Percentiles rank a stretch among this genome's conserved stretches.
These are phyloP conservation scores for Catamblyrhynchus diadema DNA, from an alignment of 2,797 vertebrate genomes.

Conservation along the genomic window DNA sequence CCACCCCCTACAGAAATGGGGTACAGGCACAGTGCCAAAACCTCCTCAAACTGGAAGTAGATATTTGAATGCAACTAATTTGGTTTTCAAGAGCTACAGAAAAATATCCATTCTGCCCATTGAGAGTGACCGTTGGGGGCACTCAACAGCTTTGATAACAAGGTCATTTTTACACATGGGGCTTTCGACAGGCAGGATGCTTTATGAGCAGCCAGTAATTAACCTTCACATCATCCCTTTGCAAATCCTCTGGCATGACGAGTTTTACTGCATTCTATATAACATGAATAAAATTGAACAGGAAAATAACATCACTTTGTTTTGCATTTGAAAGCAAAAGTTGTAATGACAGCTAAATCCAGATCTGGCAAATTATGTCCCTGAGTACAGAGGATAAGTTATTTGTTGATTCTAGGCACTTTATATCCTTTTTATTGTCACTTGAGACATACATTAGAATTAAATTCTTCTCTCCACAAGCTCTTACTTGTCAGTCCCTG, in stretches of 20 bases:
- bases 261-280: conserved; percentile 59
- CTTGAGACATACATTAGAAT: neutral
- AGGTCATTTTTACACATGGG: conserved; percentile 45
- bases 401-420: conserved; percentile 7
- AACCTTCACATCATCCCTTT: conserved; percentile 58
- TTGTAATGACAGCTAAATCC: conserved; percentile 35
- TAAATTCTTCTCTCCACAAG: neutral
- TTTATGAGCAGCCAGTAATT: conserved; percentile 51
- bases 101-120: neutral
- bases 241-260: conserved; percentile 41
- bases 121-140: neutral
- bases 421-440: neutral
- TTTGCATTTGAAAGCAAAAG: conserved; percentile 61
- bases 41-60: neutral
- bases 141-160: conserved; percentile 50
- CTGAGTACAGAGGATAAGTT: neutral
- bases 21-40: neutral
- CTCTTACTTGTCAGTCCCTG: neutral
- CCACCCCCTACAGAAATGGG: neutral
- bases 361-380: neutral
- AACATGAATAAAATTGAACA: conserved; percentile 32
- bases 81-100: neutral
- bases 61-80: neutral
- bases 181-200: conserved; percentile 25
- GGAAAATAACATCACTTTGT: conserved; percentile 41